Evolutionary conservation across 2,888 invertebrate genomes (phyloP), one percentile per base, ranked within the genome.

Genomic region (Eristalis arbustorum): DNA sequence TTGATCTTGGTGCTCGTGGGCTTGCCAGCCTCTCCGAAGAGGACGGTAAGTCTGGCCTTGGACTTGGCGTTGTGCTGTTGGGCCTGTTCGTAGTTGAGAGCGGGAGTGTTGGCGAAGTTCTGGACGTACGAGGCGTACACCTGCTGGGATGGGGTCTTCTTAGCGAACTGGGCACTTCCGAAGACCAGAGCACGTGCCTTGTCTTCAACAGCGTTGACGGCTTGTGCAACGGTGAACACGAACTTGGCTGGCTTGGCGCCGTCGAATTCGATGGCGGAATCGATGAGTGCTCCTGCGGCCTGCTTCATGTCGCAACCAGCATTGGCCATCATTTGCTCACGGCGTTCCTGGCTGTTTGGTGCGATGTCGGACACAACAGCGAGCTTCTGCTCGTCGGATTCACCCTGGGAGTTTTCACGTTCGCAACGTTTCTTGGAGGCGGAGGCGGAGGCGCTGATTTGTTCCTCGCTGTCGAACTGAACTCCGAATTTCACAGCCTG

Each of bases 191-290:
- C 90, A 72, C 94, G 94, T 14, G 94, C 91, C 89, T 94, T 95
- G 6, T 93, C 91, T 89, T 95, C 94, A 2, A 94, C 93, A 3
- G 93, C 92, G 90, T 95, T 95, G n/a, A 91, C 90, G 31, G 94
- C 94, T 25, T 93, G 89, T 18, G 95, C 95, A 14, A 93, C 91
- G 8, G 95, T 95, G 2, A 94, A 88, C 0, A 93, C 91, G 88
- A 94, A 94, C 84, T 94, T 95, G 40, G 94, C 93, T 84, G 95
- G 94, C 83, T 94, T 92, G 22, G 95, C 90, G 56, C 94, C 93
- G 0, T 95, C 88, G 88, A 96, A 95, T 0, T 94, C 75, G 11
- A 94, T 93, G 61, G 91, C 90, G n/a, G 93, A 94, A 74, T 92
- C 91, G 64, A 94, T 94, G 61, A 91, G 93, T 56, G 93, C 88